Conservation (phyloP, 2,113 vertebrate genomes). For the Spheniscus mendiculus region DNA sequence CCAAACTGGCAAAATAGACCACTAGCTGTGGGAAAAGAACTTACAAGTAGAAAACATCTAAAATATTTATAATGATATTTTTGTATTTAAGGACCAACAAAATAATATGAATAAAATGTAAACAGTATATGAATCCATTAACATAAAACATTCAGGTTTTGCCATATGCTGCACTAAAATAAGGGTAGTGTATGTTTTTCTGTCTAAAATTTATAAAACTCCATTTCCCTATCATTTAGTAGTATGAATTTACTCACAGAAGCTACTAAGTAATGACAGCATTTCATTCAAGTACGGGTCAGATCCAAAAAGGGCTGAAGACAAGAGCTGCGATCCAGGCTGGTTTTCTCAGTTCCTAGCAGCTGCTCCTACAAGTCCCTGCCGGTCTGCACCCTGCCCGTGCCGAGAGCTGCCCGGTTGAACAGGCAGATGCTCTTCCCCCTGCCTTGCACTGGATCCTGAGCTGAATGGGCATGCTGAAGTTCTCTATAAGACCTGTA, state of each 20-base stretch:
- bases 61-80: constrained; percentile 5
- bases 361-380: background rate
- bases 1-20: background rate
- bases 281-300: background rate
- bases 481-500: background rate
- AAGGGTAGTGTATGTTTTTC: background rate
- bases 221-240: background rate
- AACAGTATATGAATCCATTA: background rate
- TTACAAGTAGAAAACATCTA: background rate
- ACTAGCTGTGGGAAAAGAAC: constrained; percentile 8
- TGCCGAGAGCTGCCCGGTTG: rapidly evolving
- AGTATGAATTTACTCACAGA: background rate
- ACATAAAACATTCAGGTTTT: background rate
- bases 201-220: background rate
- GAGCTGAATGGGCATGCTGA: rapidly evolving
- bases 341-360: background rate
- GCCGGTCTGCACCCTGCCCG: background rate
- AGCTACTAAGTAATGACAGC: background rate
- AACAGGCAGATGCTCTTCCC: background rate
- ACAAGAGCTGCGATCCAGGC: background rate
- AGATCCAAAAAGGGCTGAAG: background rate
- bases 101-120: background rate
- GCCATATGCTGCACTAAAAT: background rate
- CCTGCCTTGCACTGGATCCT: background rate
- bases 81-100: background rate